Conservation (phyloP, 1,140 invertebrate species). For the Amphibalanus amphitrite region DNA sequence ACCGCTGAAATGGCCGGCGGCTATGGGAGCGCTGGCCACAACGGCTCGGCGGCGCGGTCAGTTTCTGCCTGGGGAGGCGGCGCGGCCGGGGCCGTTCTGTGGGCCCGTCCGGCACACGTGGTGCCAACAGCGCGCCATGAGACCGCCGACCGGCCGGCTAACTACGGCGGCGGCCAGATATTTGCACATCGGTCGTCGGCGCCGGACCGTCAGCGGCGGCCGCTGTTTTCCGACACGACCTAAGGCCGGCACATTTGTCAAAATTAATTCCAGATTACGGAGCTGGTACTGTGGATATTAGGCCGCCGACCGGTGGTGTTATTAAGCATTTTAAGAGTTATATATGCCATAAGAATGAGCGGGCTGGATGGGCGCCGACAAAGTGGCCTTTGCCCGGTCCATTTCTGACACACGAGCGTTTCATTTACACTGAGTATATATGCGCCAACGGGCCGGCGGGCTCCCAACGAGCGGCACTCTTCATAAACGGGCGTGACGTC, state of each 20-base stretch:
- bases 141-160: background rate
- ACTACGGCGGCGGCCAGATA: background rate
- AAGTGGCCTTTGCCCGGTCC: background rate
- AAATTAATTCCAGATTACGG: background rate
- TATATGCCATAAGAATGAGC: background rate
- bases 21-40: no score
- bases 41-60: no score
- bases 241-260: background rate
- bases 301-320: background rate
- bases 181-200: background rate
- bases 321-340: conserved; percentile 2
- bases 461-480: background rate
- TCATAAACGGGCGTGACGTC: background rate
- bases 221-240: background rate
- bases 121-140: background rate
- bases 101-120: background rate
- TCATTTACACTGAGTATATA: background rate
- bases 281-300: background rate
- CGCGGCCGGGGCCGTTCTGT: no score
- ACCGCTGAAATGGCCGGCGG: no score
- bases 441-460: background rate
- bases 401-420: background rate
- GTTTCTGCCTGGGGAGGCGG: no score
- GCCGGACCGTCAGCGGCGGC: no score
- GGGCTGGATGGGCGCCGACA: background rate